phyloP scores from a whole-genome alignment of 2,888 invertebrate species.

The Ichneumon xanthorius region DNA sequence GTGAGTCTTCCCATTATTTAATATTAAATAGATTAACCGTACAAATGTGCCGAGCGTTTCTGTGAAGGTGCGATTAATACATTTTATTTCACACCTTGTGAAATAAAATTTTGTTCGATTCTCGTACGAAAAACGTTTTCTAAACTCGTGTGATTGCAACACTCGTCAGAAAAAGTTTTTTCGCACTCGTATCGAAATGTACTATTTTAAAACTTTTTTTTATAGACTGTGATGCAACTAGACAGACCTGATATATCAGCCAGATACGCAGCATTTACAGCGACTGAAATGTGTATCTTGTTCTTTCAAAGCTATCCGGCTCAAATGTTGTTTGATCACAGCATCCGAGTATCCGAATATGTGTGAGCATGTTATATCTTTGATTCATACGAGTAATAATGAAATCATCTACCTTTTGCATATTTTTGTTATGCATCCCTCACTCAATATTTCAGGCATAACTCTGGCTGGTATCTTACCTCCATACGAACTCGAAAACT shows the following conservation, averaged over 20 bases:
- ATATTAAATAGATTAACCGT: background rate
- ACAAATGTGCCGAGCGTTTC: background rate
- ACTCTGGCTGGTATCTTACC: constrained; percentile 66
- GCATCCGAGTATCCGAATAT: constrained; percentile 57
- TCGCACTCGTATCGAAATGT: too few species aligned
- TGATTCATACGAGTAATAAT: background rate
- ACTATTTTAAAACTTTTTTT: constrained; percentile 18
- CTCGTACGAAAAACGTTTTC: too few species aligned
- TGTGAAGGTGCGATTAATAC: background rate
- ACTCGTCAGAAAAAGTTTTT: too few species aligned
- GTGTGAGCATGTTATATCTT: constrained; percentile 50
- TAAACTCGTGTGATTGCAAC: too few species aligned
- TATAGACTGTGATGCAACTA: constrained; percentile 63
- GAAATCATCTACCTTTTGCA: background rate
- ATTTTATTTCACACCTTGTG: too few species aligned
- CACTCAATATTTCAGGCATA: constrained; percentile 45
- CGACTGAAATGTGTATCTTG: constrained; percentile 52
- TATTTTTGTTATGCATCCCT: background rate
- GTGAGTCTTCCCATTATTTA: constrained; percentile 60
- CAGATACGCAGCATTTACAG: constrained; percentile 63
- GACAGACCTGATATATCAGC: constrained; percentile 56
- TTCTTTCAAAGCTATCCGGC: constrained; percentile 66
- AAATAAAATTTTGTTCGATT: too few species aligned
- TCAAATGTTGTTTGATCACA: constrained; percentile 65
- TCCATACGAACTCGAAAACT: constrained; percentile 65